phyloP scores from a whole-genome alignment of 2,113 vertebrate genomes.

The Pluvialis apricaria region DNA sequence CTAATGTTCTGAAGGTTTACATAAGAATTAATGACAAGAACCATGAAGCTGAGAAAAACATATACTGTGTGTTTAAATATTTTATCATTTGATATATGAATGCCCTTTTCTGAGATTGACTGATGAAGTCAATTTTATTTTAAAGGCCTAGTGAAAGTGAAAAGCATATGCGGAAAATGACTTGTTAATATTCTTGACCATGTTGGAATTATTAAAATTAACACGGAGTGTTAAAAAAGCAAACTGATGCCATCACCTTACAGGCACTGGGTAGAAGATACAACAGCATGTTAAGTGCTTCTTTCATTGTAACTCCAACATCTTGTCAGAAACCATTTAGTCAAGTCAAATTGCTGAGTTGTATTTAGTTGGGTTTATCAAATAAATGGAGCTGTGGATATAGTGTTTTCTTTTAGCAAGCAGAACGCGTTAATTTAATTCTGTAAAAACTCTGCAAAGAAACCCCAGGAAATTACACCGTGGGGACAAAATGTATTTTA shows the following conservation, averaged over 20 bases:
- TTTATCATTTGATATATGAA: background rate
- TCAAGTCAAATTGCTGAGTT: background rate
- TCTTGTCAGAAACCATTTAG: constrained; percentile 20
- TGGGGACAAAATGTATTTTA: background rate
- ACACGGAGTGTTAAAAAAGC: background rate
- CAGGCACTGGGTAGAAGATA: background rate
- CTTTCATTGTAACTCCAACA: background rate
- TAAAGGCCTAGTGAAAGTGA: background rate
- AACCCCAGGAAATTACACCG: background rate
- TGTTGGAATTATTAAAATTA: background rate
- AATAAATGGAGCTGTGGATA: background rate
- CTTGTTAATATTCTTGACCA: background rate
- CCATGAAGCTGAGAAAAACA: background rate
- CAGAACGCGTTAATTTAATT: constrained; percentile 18
- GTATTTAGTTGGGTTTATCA: background rate
- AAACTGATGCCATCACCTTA: background rate
- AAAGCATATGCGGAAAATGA: background rate
- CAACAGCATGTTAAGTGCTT: background rate
- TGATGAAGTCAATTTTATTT: background rate
- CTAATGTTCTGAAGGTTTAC: background rate
- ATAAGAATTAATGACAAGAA: background rate
- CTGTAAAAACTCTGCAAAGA: background rate
- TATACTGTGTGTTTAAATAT: background rate
- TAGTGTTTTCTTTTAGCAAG: background rate
- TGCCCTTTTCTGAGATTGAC: background rate